Evolutionary conservation across 2,113 vertebrate genomes (phyloP).

Genomic region (Sceloporus tristichus): DNA sequence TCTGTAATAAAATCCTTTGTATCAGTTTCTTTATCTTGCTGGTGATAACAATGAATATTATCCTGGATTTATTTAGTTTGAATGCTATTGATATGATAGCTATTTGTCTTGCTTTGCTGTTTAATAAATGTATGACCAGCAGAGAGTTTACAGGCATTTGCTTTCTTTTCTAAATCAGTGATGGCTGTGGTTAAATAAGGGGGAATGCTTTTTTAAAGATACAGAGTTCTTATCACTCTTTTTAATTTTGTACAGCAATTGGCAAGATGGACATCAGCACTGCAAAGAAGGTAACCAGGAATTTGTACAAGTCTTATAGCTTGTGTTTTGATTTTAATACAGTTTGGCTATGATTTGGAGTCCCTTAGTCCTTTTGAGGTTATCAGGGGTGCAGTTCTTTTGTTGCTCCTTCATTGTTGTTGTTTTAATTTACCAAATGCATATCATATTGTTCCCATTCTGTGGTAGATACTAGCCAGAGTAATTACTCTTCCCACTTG

Average conservation of each 20-base stretch:
- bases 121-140: background rate
- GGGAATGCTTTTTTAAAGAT: background rate
- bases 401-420: background rate
- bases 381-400: background rate
- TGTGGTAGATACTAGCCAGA: background rate
- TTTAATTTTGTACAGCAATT: constrained; percentile 79
- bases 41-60: too few relatives aligned
- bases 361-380: too few relatives aligned
- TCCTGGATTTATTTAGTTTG: too few relatives aligned
- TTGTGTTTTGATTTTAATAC: background rate
- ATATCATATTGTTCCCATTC: background rate
- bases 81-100: too few relatives aligned
- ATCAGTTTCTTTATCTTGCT: too few relatives aligned
- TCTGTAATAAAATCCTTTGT: background rate
- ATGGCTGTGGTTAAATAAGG: rapidly evolving
- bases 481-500: background rate
- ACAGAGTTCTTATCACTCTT: background rate
- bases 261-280: constrained; percentile 81
- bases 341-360: background rate
- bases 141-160: background rate
- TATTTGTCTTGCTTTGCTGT: too few relatives aligned
- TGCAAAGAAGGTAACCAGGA: constrained; percentile 83
- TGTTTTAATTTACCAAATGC: background rate
- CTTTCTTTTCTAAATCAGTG: background rate
- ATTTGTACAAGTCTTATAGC: background rate